phyloP scores from a whole-genome alignment of 2,797 vertebrate genomes.

The Steatocranus sp. region DNA sequence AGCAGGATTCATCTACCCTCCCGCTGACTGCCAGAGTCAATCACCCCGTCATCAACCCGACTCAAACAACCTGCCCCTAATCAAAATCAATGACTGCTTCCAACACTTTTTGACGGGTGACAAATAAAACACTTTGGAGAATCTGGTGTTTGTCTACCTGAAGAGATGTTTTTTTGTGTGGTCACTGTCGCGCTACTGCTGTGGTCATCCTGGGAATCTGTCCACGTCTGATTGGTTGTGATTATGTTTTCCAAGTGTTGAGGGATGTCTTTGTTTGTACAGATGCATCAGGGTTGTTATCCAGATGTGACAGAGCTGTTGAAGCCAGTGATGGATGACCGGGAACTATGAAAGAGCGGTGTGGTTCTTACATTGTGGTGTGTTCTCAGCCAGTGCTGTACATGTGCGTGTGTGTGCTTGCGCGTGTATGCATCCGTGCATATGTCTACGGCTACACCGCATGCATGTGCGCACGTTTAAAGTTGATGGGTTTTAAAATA shows the following conservation, averaged over 20 bases:
- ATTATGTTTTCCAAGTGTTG: slow-evolving; percentile 38
- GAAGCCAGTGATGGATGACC: slow-evolving; percentile 65
- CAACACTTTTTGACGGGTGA: slow-evolving; percentile 19
- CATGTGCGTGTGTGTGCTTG: not conserved
- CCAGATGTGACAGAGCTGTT: slow-evolving; percentile 57
- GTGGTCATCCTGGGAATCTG: slow-evolving; percentile 8
- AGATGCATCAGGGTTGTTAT: slow-evolving; percentile 62
- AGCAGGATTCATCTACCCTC: slow-evolving; percentile 24
- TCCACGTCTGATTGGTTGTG: slow-evolving; percentile 29
- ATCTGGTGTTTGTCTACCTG: slow-evolving; percentile 18
- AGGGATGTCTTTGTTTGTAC: slow-evolving; percentile 54
- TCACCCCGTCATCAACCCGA: slow-evolving; percentile 35
- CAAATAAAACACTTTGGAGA: not conserved
- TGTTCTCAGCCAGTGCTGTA: not conserved
- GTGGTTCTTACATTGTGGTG: not conserved
- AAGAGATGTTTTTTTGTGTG: not conserved
- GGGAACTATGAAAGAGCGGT: slow-evolving; percentile 36
- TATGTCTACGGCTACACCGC: not conserved
- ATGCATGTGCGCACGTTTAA: rapidly evolving
- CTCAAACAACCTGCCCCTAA: slow-evolving; percentile 40
- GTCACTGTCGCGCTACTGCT: not conserved
- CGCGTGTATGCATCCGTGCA: not conserved
- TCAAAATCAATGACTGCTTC: slow-evolving; percentile 27
- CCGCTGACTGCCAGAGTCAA: slow-evolving; percentile 39
- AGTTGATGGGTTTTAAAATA: slow-evolving; percentile 13